Percentiles rank a stretch among this genome's conserved stretches.
These are phyloP conservation scores for Tinamus major DNA, from an alignment of 2,797 vertebrate genomes.

Conservation along the genomic window DNA sequence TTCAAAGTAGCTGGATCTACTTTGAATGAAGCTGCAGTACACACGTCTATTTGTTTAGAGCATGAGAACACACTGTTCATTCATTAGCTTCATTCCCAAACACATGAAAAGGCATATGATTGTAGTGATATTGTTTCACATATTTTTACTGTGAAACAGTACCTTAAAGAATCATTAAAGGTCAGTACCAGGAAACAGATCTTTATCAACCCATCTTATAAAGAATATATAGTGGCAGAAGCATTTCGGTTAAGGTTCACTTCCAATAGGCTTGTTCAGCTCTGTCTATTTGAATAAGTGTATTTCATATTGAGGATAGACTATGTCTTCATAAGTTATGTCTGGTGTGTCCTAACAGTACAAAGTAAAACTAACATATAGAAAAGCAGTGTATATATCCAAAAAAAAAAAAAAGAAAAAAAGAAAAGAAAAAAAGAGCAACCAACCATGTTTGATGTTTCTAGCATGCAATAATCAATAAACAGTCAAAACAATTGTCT, in stretches of 20 bases:
- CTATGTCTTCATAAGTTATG: background rate
- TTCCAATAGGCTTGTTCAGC: background rate
- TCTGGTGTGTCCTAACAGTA: background rate
- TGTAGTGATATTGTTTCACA: background rate
- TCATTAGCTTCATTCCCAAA: background rate
- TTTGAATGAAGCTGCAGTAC: background rate
- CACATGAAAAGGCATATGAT: slow-evolving; percentile 45
- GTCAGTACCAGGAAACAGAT: slow-evolving; percentile 34
- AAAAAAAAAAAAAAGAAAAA: background rate
- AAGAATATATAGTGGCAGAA: background rate
- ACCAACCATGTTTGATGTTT: background rate
- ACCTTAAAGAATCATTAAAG: slow-evolving; percentile 18
- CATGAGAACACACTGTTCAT: slow-evolving; percentile 6
- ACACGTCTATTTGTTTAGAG: slow-evolving; percentile 10
- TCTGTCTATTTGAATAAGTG: background rate
- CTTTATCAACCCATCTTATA: background rate
- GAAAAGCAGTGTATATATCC: background rate
- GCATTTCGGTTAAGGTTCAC: background rate
- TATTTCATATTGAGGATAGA: background rate
- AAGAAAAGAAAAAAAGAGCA: background rate
- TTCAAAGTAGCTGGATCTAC: background rate
- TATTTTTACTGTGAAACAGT: background rate
- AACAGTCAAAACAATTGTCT: background rate
- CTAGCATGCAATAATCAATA: background rate
- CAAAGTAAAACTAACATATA: background rate